Base-by-base conservation (phyloP, 23 tunicate genomes). In the Ciona savignyi region DNA sequence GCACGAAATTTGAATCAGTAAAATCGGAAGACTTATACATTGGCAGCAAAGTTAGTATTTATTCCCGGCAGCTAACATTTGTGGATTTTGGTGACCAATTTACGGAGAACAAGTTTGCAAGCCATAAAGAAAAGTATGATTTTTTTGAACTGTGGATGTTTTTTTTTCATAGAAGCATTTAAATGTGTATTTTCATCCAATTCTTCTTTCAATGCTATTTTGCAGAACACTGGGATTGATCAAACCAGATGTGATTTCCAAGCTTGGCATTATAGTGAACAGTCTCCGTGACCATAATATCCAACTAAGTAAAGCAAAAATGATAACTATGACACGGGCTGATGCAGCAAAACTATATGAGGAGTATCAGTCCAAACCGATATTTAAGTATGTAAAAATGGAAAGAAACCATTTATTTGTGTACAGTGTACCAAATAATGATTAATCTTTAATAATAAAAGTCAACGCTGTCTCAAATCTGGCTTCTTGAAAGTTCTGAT, bases 91-190 rank as follows among this genome's bases (percentile, higher is more conserved):
- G 87, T 32, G 98, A 93, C 71, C 42, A 70, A 3, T 86, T 65
- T 34, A 93, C 98, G 2, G 75, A 85, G 82, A 71, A 81, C 26
- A 84, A 84, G 56, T 30, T 91, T 15, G 91, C 80, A 70, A 75
- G 49, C 62, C 84, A 85, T 65, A 85, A 77, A 67, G 97, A 91
- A 80, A 91, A 73, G 97, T 90, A n/a, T n/a, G n/a, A n/a, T n/a
- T n/a, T n/a, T n/a, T n/a, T n/a, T n/a, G n/a, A n/a, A n/a, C n/a
- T n/a, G n/a, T n/a, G n/a, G n/a, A n/a, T n/a, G n/a, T n/a, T n/a
- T n/a, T n/a, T n/a, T n/a, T n/a, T n/a, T n/a, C n/a, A n/a, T n/a
- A n/a, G n/a, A n/a, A n/a, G n/a, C n/a, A n/a, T n/a, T n/a, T n/a
- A n/a, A n/a, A n/a, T n/a, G n/a, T n/a, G n/a, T n/a, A n/a, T n/a